Base-by-base conservation (phyloP, 2,113 vertebrate genomes). In the Macquaria australasica region DNA sequence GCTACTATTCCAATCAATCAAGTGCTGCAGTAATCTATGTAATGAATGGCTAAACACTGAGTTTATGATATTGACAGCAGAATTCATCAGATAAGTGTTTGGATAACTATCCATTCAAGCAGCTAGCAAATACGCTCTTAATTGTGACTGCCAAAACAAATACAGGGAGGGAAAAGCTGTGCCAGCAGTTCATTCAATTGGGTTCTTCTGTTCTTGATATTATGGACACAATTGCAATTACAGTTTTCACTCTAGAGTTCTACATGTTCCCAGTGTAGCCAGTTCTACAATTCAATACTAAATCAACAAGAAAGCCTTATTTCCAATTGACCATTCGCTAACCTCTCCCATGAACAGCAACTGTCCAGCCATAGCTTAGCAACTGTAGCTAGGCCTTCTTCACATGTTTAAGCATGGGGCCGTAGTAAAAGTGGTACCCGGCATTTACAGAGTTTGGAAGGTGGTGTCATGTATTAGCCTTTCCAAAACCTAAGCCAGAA, bases 31-130 rank as follows among this genome's bases (percentile, higher is more conserved):
- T 86, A 90, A 91, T 91, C 86, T 87, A 48, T 73, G 70, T 82
- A 87, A 89, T 91, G 87, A 82, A 88, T 37, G n/a, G 59, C 64
- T 83, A 60, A 79, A 85, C 14, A 34, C 34, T 53, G 23, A 69
- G 23, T 70, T 69, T 70, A 69, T 89, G 77, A 83, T 60, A 77
- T 51, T 79, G 81, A 64, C 31, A 7, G 68, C 21, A 73, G 41
- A 80, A 84, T 83, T 91, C 18, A 92, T 93, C 84, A 81, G 56
- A n/a, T 77, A 80, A 90, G 84, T 91, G 87, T 88, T 77, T 79
- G 60, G 59, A 55, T 77, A 85, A 66, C 37, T 28, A 79, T 74
- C 43, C 9, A 39, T 83, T 82, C 28, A 71, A 63, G 73, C 67
- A 48, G 43, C 62, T 70, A 56, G 75, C 11, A 31, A 56, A 87